A percentile compares a stretch with the other conserved stretches of the same genome.
These are phyloP conservation scores for Eutrigla gurnardus DNA, from an alignment of 2,797 vertebrate species.

Conservation along the genomic window DNA sequence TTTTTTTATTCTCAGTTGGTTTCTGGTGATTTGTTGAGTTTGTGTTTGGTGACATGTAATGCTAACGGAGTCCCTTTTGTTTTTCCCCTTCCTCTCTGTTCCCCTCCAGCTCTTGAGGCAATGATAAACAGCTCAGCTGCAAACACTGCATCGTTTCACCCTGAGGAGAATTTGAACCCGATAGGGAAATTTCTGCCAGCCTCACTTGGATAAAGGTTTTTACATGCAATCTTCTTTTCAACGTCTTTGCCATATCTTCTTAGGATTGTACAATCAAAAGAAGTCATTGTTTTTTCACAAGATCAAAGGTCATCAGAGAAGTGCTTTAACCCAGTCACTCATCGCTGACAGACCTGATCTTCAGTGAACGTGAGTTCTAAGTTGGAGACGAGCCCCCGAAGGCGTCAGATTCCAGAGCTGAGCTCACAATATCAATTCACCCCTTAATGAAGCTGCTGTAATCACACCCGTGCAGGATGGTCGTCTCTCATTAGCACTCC, in stretches of 20 bases:
- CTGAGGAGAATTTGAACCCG: slow-evolving; percentile 29
- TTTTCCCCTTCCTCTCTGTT: slow-evolving; percentile 47
- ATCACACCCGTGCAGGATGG: slow-evolving; percentile 73
- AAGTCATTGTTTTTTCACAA: slow-evolving; percentile 47
- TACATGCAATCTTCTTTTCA: slow-evolving; percentile 53
- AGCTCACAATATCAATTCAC: slow-evolving; percentile 45
- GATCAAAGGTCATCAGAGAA: slow-evolving; percentile 70
- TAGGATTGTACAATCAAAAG: slow-evolving; percentile 48
- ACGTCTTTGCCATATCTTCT: slow-evolving; percentile 41
- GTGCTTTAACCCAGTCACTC: slow-evolving; percentile 66
- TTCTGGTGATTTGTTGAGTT: slow-evolving; percentile 65
- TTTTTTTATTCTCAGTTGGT: slow-evolving; percentile 43
- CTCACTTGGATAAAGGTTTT: slow-evolving; percentile 45
- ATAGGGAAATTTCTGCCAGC: slow-evolving; percentile 45
- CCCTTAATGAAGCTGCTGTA: slow-evolving; percentile 76
- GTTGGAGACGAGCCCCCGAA: slow-evolving; percentile 60
- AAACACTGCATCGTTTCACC: slow-evolving; percentile 35
- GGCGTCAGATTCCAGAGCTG: slow-evolving; percentile 44
- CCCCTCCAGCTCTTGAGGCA: slow-evolving; percentile 50
- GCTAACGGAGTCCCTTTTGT: slow-evolving; percentile 60
- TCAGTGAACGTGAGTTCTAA: slow-evolving; percentile 58
- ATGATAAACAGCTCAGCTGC: slow-evolving; percentile 53
- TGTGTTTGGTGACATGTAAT: slow-evolving; percentile 58
- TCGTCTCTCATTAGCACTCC: slow-evolving; percentile 80
- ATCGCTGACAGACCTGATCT: slow-evolving; percentile 65